These are phyloP conservation scores for Melierax canorus DNA, from an alignment of 2,113 vertebrate genomes.

Conservation along the genomic window DNA sequence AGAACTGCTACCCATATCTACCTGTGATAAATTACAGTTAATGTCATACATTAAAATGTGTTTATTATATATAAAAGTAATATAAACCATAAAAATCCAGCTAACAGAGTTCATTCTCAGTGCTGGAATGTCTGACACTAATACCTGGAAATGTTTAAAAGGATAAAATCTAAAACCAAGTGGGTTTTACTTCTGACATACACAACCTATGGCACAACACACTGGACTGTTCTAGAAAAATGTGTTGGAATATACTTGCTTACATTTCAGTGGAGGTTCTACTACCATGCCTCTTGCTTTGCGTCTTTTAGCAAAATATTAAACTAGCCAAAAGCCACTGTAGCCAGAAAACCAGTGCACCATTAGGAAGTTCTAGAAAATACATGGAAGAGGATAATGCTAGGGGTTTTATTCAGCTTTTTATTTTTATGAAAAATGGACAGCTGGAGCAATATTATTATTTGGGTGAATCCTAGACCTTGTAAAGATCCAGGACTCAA, in stretches of 20 bases:
- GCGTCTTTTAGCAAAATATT: neutral
- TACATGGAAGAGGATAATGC: rapidly evolving
- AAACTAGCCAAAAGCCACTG: neutral
- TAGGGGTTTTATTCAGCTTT: neutral
- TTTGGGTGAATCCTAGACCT: neutral
- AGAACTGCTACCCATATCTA: neutral
- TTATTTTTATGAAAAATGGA: slow-evolving; percentile 47
- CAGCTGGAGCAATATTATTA: neutral
- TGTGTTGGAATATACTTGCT: neutral
- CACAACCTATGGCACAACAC: neutral
- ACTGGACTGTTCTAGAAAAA: neutral
- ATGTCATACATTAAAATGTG: neutral
- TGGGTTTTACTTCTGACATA: neutral
- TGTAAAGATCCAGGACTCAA: neutral
- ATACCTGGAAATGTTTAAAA: neutral
- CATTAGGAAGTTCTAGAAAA: neutral
- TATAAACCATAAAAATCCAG: neutral
- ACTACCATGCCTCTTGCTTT: neutral
- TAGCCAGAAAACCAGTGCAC: neutral
- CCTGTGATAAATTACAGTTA: neutral
- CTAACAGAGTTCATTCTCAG: neutral
- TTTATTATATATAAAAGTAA: neutral
- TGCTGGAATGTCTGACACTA: neutral
- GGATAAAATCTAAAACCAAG: neutral
- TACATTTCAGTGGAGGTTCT: neutral